Evolutionary conservation across 2,888 invertebrate species (phyloP).

Genomic region (Idaea biselata): DNA sequence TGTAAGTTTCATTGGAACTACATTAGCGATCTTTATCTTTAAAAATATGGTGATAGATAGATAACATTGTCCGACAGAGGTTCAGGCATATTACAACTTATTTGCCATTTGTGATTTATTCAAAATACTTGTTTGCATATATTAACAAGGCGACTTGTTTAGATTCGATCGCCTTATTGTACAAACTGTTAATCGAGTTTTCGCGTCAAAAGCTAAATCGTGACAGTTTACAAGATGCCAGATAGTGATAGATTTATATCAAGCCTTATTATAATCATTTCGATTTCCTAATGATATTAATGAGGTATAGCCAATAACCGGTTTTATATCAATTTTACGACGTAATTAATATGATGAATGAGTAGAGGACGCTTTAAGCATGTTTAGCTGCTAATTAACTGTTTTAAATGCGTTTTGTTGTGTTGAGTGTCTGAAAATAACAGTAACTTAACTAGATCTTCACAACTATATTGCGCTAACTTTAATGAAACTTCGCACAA

Average conservation of each 20-base stretch:
- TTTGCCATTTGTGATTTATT: conserved; percentile 63
- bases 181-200: conserved; percentile 61
- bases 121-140: conserved; percentile 60
- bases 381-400: conserved; percentile 10
- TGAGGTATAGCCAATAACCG: conserved; percentile 40
- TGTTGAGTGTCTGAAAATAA: background rate
- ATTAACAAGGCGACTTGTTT: conserved; percentile 54
- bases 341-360: conserved; percentile 22
- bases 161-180: conserved; percentile 58
- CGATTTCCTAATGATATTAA: conserved; percentile 41
- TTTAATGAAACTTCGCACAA: background rate
- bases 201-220: conserved; percentile 46
- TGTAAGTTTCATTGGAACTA: conserved; percentile 57
- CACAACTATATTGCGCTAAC: background rate
- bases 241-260: conserved; percentile 56
- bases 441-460: background rate
- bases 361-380: conserved; percentile 22
- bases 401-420: background rate
- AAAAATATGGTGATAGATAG: conserved; percentile 41
- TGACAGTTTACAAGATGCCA: conserved; percentile 55
- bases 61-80: conserved; percentile 41
- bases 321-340: conserved; percentile 32
- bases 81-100: conserved; percentile 27
- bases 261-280: conserved; percentile 43
- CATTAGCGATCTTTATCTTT: conserved; percentile 61